A percentile compares a stretch with the other conserved stretches of the same genome.
Evolutionary conservation across 2,888 invertebrate species (phyloP).

Genomic region (Pedicia rivosa): DNA sequence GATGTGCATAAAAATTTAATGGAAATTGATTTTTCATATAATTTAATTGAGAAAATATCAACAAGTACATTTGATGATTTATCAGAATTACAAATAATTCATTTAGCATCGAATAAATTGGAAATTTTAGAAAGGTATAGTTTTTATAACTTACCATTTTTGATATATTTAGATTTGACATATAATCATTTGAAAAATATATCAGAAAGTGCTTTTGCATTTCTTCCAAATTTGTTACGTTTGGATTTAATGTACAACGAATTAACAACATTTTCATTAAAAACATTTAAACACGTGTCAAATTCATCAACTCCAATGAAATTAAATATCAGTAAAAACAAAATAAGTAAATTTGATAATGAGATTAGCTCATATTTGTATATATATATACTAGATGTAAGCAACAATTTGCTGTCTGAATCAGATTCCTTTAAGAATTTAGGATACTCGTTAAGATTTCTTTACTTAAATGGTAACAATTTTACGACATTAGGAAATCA

Average conservation of each 20-base stretch:
- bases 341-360: conserved; percentile 24
- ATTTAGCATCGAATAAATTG: conserved; percentile 65
- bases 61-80: conserved; percentile 55
- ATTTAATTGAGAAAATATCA: conserved; percentile 52
- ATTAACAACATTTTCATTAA: conserved; percentile 48
- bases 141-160: conserved; percentile 59
- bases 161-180: conserved; percentile 68
- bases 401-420: conserved; percentile 47
- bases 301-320: conserved; percentile 46
- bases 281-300: conserved; percentile 51
- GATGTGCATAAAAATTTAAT: conserved; percentile 54
- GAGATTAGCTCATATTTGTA: conserved; percentile 33
- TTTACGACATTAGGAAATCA: conserved; percentile 53
- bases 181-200: conserved; percentile 64
- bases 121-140: conserved; percentile 49
- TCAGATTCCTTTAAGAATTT: conserved; percentile 50
- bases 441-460: conserved; percentile 44
- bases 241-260: conserved; percentile 70
- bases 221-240: conserved; percentile 57
- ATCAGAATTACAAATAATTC: conserved; percentile 56
- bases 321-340: conserved; percentile 62
- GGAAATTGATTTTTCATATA: conserved; percentile 69
- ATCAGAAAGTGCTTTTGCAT: conserved; percentile 54
- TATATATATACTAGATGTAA: conserved; percentile 52
- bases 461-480: conserved; percentile 59